These are phyloP conservation scores for Pogoniulus pusillus DNA, from an alignment of 2,797 vertebrate genomes.

Conservation along the genomic window DNA sequence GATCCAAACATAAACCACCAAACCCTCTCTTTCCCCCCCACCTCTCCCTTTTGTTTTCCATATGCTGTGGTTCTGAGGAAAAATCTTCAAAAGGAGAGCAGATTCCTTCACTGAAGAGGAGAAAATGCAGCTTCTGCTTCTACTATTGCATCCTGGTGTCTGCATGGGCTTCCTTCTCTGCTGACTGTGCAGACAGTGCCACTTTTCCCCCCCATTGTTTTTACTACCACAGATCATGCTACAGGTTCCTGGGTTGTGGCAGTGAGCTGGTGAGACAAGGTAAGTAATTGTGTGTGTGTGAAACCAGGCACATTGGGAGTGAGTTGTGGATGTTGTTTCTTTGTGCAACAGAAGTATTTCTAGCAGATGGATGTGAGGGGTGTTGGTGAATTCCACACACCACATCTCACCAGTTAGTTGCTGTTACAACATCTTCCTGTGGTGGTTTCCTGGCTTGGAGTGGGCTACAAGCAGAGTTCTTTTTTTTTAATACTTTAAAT, in stretches of 20 bases:
- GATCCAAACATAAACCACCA: neutral
- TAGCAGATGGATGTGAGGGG: neutral
- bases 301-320: neutral
- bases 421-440: neutral
- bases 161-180: accelerated
- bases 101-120: neutral
- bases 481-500: neutral
- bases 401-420: accelerated
- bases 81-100: neutral
- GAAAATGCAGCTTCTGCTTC: neutral
- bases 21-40: accelerated
- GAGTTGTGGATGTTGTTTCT: neutral
- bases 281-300: neutral
- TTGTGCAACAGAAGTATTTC: neutral
- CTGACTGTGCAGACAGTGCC: neutral
- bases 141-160: neutral
- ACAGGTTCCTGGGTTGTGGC: neutral
- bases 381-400: neutral
- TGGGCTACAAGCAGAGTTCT: neutral
- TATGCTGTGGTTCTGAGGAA: neutral
- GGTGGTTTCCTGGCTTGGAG: neutral
- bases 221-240: neutral
- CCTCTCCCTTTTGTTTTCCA: neutral
- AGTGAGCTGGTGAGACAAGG: neutral
- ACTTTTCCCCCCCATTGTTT: neutral